These are phyloP conservation scores for Vanessa cardui DNA, from an alignment of 2,888 invertebrate genomes.

Conservation along the genomic window DNA sequence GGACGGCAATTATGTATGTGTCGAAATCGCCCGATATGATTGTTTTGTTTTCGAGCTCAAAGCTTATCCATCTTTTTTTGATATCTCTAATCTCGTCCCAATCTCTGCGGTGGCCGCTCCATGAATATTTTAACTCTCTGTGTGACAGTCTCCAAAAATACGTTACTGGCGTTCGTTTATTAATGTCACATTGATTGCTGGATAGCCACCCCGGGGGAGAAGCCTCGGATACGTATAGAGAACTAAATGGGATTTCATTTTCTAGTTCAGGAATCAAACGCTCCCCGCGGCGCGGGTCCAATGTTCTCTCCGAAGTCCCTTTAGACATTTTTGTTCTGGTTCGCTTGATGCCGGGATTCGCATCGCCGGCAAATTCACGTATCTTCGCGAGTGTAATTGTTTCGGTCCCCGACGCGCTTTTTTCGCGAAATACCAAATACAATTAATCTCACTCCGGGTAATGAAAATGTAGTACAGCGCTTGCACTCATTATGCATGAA, in stretches of 20 bases:
- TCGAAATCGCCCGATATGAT: constrained; percentile 49
- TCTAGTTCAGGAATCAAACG: constrained; percentile 78
- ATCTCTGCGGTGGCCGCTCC: constrained; percentile 63
- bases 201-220: constrained; percentile 53
- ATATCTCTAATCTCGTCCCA: constrained; percentile 63
- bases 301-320: constrained; percentile 58
- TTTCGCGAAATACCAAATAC: constrained; percentile 66
- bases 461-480: constrained; percentile 66
- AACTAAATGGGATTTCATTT: constrained; percentile 77
- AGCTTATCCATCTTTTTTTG: constrained; percentile 61
- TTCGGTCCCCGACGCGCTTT: constrained; percentile 63
- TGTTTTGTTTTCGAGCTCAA: constrained; percentile 54
- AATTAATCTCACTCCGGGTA: constrained; percentile 68
- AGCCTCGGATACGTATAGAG: constrained; percentile 51
- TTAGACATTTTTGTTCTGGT: constrained; percentile 55
- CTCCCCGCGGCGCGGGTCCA: constrained; percentile 57
- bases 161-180: constrained; percentile 68
- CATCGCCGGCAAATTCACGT: constrained; percentile 41
- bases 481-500: constrained; percentile 51
- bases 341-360: constrained; percentile 54
- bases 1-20: constrained; percentile 40
- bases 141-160: constrained; percentile 68
- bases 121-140: constrained; percentile 76
- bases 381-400: constrained; percentile 63
- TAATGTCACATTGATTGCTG: constrained; percentile 70